Conservation (phyloP, 2,797 vertebrate genomes). For the Gambusia yucatana region DNA sequence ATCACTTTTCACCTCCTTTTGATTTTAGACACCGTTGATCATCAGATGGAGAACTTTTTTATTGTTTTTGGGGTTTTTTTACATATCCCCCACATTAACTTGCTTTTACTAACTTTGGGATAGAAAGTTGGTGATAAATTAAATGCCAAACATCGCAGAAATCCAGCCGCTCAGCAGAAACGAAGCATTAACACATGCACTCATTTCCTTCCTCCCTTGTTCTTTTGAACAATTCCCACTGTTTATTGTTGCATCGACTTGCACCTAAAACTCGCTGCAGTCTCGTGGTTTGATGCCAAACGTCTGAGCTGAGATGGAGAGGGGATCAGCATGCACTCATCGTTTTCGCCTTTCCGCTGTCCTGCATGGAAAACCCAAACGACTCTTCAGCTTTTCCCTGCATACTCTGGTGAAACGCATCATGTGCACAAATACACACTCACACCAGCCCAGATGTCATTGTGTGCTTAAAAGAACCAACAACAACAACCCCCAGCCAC, state of each 20-base stretch:
- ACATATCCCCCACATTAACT: conserved; percentile 8
- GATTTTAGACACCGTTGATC: conserved; percentile 1
- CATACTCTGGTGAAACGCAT: conserved; percentile 9
- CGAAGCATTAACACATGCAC: neutral
- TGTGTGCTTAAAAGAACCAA: conserved; percentile 20
- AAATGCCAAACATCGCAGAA: conserved; percentile 9
- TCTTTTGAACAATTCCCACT: neutral
- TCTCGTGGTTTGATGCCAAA: conserved; percentile 4
- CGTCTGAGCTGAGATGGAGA: conserved; percentile 50
- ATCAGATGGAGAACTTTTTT: conserved; percentile 16
- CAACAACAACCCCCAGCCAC: neutral
- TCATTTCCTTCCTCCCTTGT: neutral
- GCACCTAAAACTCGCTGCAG: conserved; percentile 1
- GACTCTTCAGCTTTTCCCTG: neutral
- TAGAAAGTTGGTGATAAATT: neutral
- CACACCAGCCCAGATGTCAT: conserved; percentile 32
- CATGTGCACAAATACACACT: conserved; percentile 15
- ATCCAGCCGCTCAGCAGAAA: conserved; percentile 23
- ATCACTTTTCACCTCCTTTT: neutral
- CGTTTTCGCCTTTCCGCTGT: conserved; percentile 42
- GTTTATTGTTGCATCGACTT: conserved; percentile 11
- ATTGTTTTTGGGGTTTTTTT: neutral
- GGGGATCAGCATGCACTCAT: conserved; percentile 43
- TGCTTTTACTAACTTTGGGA: conserved; percentile 7
- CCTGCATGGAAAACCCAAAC: conserved; percentile 42